These are phyloP conservation scores for Deilephila elpenor DNA, from an alignment of 2,888 invertebrate species.

Conservation along the genomic window DNA sequence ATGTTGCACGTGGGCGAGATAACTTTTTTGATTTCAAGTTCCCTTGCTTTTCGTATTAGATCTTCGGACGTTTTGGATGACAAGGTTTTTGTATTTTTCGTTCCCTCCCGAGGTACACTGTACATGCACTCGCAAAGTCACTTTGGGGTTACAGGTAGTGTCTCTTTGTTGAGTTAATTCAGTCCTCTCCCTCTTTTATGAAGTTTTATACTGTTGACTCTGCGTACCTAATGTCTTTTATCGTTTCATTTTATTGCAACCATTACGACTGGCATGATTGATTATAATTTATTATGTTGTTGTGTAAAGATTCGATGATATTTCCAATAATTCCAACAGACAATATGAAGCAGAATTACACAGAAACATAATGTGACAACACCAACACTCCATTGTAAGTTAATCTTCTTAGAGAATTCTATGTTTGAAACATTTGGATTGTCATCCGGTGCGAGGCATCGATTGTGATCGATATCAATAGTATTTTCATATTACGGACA, in stretches of 20 bases:
- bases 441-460: constrained; percentile 16
- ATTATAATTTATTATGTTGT: neutral
- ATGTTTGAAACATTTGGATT: constrained; percentile 25
- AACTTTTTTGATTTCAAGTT: neutral
- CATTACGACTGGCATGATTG: neutral
- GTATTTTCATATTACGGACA: constrained; percentile 24
- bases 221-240: neutral
- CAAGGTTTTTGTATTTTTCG: neutral
- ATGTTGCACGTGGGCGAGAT: constrained; percentile 7
- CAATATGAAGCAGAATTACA: neutral
- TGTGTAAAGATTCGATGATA: neutral
- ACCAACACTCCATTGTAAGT: constrained; percentile 25
- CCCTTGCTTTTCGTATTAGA: neutral
- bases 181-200: neutral
- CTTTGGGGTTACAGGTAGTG: constrained; percentile 7
- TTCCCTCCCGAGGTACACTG: neutral
- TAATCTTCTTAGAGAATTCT: constrained; percentile 25
- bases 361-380: constrained; percentile 9
- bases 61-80: neutral
- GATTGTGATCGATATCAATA: constrained; percentile 19
- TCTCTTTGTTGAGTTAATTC: neutral
- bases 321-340: neutral
- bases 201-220: constrained; percentile 7
- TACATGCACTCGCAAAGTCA: neutral
- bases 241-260: neutral